Evolutionary conservation across 2,888 invertebrate species (phyloP), one percentile per base, ranked within the genome.

Genomic region (Tetrapedia diversipes): DNA sequence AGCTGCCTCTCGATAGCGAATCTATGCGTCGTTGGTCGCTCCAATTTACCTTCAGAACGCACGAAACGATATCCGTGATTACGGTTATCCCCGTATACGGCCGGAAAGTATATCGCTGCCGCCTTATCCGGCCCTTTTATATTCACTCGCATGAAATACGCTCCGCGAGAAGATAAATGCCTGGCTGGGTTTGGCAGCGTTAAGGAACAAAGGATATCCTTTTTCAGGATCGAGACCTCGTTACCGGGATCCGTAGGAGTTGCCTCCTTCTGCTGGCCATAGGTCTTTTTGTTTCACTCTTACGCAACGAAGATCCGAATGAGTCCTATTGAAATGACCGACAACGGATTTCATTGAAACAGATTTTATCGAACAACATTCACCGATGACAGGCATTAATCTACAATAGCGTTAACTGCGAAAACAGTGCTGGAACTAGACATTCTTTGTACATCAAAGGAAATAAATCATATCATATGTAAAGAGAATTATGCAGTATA

Each of bases 1-100:
- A 82, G 64, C 68, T 65, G 37, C 54, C 32, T 41, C 69, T 64
- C 57, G 77, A 77, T 82, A 53, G 80, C 72, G 72, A 77, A 82
- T 80, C 82, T 82, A 72, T 24, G 57, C 64, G 71, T 73, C 54
- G 67, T 24, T 45, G 34, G 45, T 45, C 54, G 76, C 59, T 69
- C 76, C 77, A 60, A n/a, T 75, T 75, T 75, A 77, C 54, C 63
- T 43, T 63, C 53, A 39, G 63, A 63, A 71, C 77, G 59, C 59
- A 22, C 41, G 73, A 32, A 57, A 61, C 66, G 61, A 66, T 67
- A 66, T 57, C 61, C 45, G 39, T 54, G 75, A 76, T 76, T 61
- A 51, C 39, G 60, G 29, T 54, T 34, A 61, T n/a, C 70, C 54
- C 41, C 64, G 39, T 76, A 66, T 74, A 76, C 39, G 76, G 74